Evolutionary conservation across 1,140 invertebrate species (phyloP), one percentile per base, ranked within the genome.

Genomic region (Drosophila teissieri): DNA sequence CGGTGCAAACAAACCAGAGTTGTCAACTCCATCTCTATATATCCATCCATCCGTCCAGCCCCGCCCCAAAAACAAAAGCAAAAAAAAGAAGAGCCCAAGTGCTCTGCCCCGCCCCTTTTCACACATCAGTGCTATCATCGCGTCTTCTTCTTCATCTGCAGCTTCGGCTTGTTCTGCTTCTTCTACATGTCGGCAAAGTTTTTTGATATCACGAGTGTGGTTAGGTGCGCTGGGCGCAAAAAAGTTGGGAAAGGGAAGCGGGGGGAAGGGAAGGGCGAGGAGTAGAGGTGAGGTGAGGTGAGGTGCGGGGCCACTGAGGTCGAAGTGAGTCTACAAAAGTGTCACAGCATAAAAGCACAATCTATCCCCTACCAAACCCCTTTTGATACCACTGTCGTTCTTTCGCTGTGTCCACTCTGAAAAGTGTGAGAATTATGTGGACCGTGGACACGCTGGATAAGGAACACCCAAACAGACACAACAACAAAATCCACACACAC

Each of bases 281-380:
- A 19, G 19, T 0, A 0, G 31, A 3, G 7, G 10, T 1, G 19
- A 19, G 19, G 4, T 4, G 31, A 3, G 7, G 10, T 1, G 19
- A 19, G 57, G 48, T 22, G 34, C 2, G 22, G 48, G 22, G 31
- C 31, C 39, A 45, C 46, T 54, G 44, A 54, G 49, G 60, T 61
- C 60, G 64, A 42, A 55, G 51, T 56, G 67, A 73, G 60, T 75
- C 72, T 52, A 55, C 72, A 75, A 77, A 86, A 86, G 83, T 86
- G 83, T 86, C 83, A 88, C 83, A 86, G 83, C 83, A 86, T 79
- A 88, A 69, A 88, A 76, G 79, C 68, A 72, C 64, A 88, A 83
- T 73, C 72, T 73, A 86, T 34, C 67, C 63, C 58, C 53, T 46
- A 17, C 51, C 22, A 42, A 24, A 31, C 52, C 19, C 48, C 22